Conservation (phyloP, 2,797 vertebrate genomes). For the Helostoma temminkii region DNA sequence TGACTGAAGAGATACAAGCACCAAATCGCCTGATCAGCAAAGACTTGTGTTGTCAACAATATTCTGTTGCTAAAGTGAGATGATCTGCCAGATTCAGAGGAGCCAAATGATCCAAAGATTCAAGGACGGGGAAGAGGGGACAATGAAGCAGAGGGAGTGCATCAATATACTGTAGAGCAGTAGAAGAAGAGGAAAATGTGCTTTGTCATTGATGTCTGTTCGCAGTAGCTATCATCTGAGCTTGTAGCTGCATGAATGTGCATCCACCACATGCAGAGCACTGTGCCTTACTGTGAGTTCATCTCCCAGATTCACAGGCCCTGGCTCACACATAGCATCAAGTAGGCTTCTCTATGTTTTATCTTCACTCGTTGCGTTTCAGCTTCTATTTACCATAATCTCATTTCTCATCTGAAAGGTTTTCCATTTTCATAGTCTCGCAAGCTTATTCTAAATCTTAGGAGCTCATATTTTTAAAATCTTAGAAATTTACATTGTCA, state of each 20-base stretch:
- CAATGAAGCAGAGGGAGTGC: neutral
- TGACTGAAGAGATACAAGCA: conserved; percentile 43
- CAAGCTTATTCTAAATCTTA: neutral
- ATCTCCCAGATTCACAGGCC: conserved; percentile 74
- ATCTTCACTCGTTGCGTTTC: conserved; percentile 5
- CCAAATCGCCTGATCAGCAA: conserved; percentile 24
- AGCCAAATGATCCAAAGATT: conserved; percentile 71
- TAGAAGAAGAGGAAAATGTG: conserved; percentile 39
- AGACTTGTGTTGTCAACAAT: conserved; percentile 30
- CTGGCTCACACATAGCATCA: conserved; percentile 52
- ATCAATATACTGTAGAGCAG: neutral
- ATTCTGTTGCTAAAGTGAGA: conserved; percentile 50
- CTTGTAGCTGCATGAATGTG: conserved; percentile 77
- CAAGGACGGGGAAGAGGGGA: conserved; percentile 14
- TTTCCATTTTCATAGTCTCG: neutral
- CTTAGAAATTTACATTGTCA: conserved; percentile 32
- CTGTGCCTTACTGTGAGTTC: conserved; percentile 86
- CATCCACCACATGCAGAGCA: conserved; percentile 75
- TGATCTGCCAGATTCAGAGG: conserved; percentile 32
- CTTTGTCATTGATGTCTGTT: conserved; percentile 50
- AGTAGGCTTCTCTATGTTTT: conserved; percentile 11
- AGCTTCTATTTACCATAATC: conserved; percentile 5
- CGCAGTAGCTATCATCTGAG: conserved; percentile 48
- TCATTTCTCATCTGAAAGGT: neutral
- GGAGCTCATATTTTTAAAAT: conserved; percentile 19